These are phyloP conservation scores for Psylliodes chrysocephalus DNA, from an alignment of 2,888 invertebrate genomes.

Conservation along the genomic window DNA sequence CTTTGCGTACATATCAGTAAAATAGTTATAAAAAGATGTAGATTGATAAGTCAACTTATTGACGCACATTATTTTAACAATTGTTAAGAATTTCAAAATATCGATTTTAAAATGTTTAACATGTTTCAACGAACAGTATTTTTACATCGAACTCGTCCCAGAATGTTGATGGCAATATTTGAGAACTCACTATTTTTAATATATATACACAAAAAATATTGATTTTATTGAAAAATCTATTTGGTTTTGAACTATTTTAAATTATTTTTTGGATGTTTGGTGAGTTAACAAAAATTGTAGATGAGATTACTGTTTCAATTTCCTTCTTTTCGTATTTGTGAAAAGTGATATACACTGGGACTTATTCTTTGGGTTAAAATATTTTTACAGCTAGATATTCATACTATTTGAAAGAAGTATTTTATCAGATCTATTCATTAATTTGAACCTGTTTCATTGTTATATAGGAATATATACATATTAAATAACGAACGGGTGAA, in stretches of 20 bases:
- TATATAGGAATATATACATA: too few species aligned
- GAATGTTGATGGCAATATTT: too few species aligned
- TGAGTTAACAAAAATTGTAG: constrained; percentile 4
- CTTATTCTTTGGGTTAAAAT: constrained; percentile 9
- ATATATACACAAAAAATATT: too few species aligned
- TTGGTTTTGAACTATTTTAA: too few species aligned
- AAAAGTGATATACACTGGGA: constrained; percentile 5
- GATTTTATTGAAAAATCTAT: too few species aligned
- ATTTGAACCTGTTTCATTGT: too few species aligned
- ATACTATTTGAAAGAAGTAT: too few species aligned
- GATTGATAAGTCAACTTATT: constrained; percentile 3
- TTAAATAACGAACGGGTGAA: too few species aligned
- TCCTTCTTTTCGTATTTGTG: not conserved
- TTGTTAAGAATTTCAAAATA: not conserved
- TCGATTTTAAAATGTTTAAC: constrained; percentile 5
- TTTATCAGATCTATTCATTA: too few species aligned
- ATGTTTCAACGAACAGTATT: constrained; percentile 15
- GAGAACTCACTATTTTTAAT: too few species aligned
- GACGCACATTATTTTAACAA: not conserved
- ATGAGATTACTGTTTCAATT: constrained; percentile 1
- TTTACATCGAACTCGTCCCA: constrained; percentile 34
- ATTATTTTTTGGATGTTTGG: too few species aligned
- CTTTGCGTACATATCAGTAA: constrained; percentile 19
- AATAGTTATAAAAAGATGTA: not conserved
- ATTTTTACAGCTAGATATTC: too few species aligned